Evolutionary conservation across 2,113 vertebrate species (phyloP), one percentile per base, ranked within the genome.

Genomic region (Pterocles orientalis): DNA sequence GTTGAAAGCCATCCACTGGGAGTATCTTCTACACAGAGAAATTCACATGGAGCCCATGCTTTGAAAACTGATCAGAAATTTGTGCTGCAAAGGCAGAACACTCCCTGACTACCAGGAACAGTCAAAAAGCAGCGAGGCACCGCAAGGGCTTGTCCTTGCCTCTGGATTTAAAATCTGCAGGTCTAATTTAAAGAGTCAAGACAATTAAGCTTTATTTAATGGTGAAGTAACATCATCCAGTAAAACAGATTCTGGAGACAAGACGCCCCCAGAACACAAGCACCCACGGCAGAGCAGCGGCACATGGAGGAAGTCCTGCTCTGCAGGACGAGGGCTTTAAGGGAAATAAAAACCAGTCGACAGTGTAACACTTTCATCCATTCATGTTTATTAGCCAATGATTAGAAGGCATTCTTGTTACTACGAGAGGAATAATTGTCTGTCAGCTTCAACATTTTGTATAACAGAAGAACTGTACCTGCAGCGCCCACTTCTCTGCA

Each of bases 391-490:
- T 80, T 65, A 70, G 56, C 26, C 80, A 58, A 5, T 6, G 66
- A 48, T 4, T 29, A 23, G 19, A 69, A 82, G 82, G 47, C 26
- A 26, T 64, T 82, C 72, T 36, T 90, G 56, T 87, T 50, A n/a
- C 75, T 76, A n/a, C 65, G 33, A 76, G 62, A 56, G 53, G 48
- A 90, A 33, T 21, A 70, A 17, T 6, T 72, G 69, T 7, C 62
- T 43, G 24, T 29, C 62, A 54, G 0, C 79, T 51, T 43, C 76
- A 36, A 33, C 5, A 15, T 31, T 53, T 18, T 14, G n/a, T 21
- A 0, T 6, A 20, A 4, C 3, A 0, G 1, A 43, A 53, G 57
- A 45, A 45, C 2, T 0, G 2, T 17, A 53, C 39, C 50, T 28
- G 4, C 1, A 28, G 66, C 7, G 19, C 76, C 73, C 34, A 0